Evolutionary conservation across 64 coral and sea anemone genomes (phyloP).

Genomic region (Dendrophyllia cribrosa): DNA sequence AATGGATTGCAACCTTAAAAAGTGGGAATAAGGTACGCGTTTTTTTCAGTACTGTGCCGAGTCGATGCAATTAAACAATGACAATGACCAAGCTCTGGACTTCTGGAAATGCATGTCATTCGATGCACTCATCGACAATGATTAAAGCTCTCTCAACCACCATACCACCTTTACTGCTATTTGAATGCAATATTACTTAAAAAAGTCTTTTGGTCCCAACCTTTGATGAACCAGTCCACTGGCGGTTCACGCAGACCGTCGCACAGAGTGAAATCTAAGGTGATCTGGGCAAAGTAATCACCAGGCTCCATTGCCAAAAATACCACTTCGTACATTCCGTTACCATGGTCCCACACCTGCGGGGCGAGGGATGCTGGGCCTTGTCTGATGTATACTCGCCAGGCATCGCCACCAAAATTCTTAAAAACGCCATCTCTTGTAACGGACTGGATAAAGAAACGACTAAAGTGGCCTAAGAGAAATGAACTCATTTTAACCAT

Average conservation of each 20-base stretch:
- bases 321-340: constrained; percentile 85
- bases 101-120: no score
- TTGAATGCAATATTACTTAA: no score
- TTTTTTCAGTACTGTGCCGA: no score
- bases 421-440: constrained; percentile 40
- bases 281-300: constrained; percentile 67
- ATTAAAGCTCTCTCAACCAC: no score
- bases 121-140: no score
- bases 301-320: constrained; percentile 77
- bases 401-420: constrained; percentile 69
- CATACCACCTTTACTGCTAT: no score
- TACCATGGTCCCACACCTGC: constrained; percentile 67
- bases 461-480: constrained; percentile 75
- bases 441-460: constrained; percentile 87
- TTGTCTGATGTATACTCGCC: constrained; percentile 87
- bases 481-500: neutral
- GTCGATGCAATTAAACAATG: no score
- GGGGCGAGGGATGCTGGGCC: constrained; percentile 89
- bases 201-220: neutral
- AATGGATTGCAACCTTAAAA: no score
- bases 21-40: no score
- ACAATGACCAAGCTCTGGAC: no score
- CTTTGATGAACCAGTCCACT: constrained; percentile 78
- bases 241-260: constrained; percentile 79
- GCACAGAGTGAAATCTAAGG: constrained; percentile 81